Evolutionary conservation across 1,140 invertebrate species (phyloP).

Genomic region (Chironomus tepperi): DNA sequence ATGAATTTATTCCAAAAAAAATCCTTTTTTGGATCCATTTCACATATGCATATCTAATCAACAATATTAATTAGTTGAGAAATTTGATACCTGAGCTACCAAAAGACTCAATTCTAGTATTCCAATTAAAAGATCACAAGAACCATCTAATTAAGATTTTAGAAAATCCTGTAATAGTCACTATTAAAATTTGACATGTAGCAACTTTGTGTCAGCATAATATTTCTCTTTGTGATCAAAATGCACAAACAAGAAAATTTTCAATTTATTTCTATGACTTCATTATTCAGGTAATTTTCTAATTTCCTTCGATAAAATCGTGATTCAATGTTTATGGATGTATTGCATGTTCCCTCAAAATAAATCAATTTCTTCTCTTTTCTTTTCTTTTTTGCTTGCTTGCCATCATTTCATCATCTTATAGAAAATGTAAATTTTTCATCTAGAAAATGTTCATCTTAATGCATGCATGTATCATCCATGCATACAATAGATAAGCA

Average conservation of each 20-base stretch:
- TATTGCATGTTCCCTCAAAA: background rate
- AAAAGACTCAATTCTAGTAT: too few species aligned
- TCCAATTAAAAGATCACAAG: too few species aligned
- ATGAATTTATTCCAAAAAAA: too few species aligned
- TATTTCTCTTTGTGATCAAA: too few species aligned
- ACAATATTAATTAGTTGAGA: too few species aligned
- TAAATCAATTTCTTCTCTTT: background rate
- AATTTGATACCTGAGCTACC: too few species aligned
- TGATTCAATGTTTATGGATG: background rate
- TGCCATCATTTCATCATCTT: background rate
- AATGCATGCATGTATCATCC: background rate
- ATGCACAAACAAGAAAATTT: too few species aligned
- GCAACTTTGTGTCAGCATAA: too few species aligned
- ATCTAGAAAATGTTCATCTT: constrained; percentile 1
- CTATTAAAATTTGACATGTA: too few species aligned
- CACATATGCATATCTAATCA: too few species aligned
- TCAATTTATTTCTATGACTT: background rate
- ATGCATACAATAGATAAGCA: background rate
- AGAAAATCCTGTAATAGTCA: background rate
- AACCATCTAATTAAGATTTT: background rate
- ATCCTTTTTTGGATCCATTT: too few species aligned
- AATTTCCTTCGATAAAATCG: background rate
- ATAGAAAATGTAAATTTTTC: constrained; percentile 8
- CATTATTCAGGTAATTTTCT: background rate
- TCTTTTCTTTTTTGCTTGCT: background rate